These are phyloP conservation scores for Murina feae DNA, from an alignment of 2,113 vertebrate genomes.

Conservation along the genomic window DNA sequence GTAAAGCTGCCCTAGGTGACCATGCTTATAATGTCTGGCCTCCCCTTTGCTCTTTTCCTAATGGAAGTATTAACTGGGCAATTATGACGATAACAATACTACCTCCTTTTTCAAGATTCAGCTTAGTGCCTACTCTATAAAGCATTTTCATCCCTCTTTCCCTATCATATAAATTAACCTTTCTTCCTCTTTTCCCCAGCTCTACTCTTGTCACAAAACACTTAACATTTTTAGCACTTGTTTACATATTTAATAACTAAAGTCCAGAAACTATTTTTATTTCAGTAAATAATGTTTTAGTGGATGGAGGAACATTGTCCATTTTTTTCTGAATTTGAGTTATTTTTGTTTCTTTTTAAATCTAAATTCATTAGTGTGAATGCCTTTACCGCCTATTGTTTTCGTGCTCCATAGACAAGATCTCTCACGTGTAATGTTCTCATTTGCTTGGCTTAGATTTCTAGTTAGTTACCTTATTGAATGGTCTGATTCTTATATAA, in stretches of 20 bases:
- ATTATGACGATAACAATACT: not conserved
- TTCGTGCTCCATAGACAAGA: not conserved
- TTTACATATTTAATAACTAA: not conserved
- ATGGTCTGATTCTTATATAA: not conserved
- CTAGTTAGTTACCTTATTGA: not conserved
- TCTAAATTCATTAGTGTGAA: not conserved
- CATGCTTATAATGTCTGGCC: not conserved
- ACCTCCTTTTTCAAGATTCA: not conserved
- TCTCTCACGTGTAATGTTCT: not conserved
- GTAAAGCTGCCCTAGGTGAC: not conserved
- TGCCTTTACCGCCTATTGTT: not conserved
- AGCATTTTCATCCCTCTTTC: not conserved
- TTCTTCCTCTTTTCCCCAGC: not conserved
- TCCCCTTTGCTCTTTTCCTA: not conserved
- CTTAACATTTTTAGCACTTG: not conserved
- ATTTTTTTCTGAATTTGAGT: slow-evolving; percentile 10
- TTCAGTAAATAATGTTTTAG: not conserved
- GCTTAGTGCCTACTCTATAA: not conserved
- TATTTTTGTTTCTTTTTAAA: not conserved
- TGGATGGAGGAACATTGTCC: not conserved
- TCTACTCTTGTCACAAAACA: not conserved
- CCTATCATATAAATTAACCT: not conserved
- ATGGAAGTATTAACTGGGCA: not conserved
- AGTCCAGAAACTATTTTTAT: not conserved
- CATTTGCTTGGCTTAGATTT: not conserved